Evolutionary conservation across 2,888 invertebrate species (phyloP).

Genomic region (Rhorus exstirpatorius): DNA sequence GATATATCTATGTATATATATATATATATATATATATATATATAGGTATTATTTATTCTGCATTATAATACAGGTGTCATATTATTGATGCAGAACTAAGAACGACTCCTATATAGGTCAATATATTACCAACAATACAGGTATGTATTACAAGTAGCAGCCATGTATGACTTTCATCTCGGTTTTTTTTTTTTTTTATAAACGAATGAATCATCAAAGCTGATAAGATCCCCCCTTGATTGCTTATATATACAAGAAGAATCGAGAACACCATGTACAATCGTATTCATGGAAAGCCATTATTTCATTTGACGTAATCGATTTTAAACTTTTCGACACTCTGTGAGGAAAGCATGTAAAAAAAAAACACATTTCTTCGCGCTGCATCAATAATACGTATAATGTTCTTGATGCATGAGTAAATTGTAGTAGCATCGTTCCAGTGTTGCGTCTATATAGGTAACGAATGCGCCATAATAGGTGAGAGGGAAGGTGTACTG

Average conservation of each 20-base stretch:
- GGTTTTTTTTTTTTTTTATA: no score
- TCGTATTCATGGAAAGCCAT: constrained; percentile 11
- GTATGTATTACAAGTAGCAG: constrained; percentile 7
- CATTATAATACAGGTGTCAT: constrained; percentile 64
- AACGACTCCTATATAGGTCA: constrained; percentile 57
- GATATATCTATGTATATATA: no score
- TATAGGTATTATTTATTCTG: constrained; percentile 50
- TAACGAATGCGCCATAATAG: constrained; percentile 68
- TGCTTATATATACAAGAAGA: constrained; percentile 7
- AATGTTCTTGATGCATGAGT: not conserved
- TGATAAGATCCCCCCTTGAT: constrained; percentile 13
- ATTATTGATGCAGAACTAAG: constrained; percentile 51
- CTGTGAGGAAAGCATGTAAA: not conserved
- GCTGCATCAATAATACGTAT: not conserved
- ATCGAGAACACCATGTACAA: constrained; percentile 16
- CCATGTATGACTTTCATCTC: constrained; percentile 27
- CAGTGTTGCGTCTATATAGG: constrained; percentile 56
- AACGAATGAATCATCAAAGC: constrained; percentile 52
- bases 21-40: not conserved
- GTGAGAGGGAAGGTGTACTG: constrained; percentile 61
- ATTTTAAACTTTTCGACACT: not conserved
- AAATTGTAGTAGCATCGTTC: constrained; percentile 46
- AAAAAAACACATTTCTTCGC: constrained; percentile 13
- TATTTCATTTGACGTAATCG: not conserved
- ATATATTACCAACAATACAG: constrained; percentile 11